phyloP scores from a whole-genome alignment of 1,140 invertebrate genomes.

The Nixonia krombeini region DNA sequence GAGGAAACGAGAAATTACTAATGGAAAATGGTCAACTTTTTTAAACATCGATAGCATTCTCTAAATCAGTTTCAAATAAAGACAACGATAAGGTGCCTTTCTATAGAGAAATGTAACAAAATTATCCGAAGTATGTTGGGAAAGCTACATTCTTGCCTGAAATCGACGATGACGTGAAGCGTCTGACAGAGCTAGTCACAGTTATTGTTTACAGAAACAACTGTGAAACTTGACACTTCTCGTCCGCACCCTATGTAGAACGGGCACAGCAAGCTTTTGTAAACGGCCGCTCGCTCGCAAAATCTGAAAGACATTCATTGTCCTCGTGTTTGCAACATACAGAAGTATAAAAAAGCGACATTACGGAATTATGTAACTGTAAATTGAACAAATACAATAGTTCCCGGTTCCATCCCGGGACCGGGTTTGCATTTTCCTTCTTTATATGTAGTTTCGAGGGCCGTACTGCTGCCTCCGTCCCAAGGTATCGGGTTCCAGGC shows the following conservation, averaged over 20 bases:
- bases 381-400: constrained; percentile 70
- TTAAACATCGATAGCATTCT: no score
- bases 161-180: background rate
- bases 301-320: constrained; percentile 57
- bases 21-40: no score
- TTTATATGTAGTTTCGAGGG: constrained; percentile 39
- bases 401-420: constrained; percentile 33
- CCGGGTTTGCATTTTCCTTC: constrained; percentile 57
- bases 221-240: constrained; percentile 55
- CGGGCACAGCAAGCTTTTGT: constrained; percentile 38
- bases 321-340: constrained; percentile 54
- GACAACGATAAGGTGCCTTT: no score
- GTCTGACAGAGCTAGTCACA: constrained; percentile 27
- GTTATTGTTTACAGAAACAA: constrained; percentile 55
- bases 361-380: constrained; percentile 69
- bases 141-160: background rate
- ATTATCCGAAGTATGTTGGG: background rate
- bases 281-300: constrained; percentile 50
- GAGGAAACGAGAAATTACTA: no score
- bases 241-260: constrained; percentile 23
- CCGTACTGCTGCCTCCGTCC: constrained; percentile 38
- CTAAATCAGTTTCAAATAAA: no score
- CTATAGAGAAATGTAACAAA: no score
- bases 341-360: constrained; percentile 52
- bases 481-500: constrained; percentile 56